phyloP scores from a whole-genome alignment of 2,797 vertebrate species.

The Danio jaintianensis region DNA sequence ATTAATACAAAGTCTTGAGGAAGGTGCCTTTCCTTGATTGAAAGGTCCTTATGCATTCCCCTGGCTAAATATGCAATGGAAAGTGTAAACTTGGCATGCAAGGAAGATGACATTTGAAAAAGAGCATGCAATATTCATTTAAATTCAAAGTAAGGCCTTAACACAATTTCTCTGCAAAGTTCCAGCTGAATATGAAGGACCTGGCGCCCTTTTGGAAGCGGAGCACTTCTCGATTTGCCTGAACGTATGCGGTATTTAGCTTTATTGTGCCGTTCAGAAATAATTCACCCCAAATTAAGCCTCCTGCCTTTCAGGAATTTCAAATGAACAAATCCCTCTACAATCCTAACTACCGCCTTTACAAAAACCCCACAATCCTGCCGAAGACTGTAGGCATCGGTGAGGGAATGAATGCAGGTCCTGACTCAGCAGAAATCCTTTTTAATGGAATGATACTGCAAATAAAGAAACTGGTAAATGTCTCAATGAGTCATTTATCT shows the following conservation, averaged over 20 bases:
- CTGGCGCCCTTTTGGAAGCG: constrained; percentile 60
- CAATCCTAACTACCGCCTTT: background rate
- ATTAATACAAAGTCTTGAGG: constrained; percentile 78
- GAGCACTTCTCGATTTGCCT: constrained; percentile 42
- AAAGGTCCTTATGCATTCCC: constrained; percentile 74
- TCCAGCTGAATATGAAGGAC: constrained; percentile 65
- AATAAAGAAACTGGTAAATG: too few relatives aligned
- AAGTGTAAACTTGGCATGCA: constrained; percentile 76
- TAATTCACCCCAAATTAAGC: constrained; percentile 33
- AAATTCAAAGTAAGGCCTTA: constrained; percentile 70
- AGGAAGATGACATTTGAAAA: constrained; percentile 77
- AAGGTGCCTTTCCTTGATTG: constrained; percentile 77
- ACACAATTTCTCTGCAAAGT: constrained; percentile 64
- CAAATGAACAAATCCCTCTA: constrained; percentile 23
- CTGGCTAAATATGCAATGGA: constrained; percentile 75
- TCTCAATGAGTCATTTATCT: too few relatives aligned
- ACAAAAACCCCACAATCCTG: constrained; percentile 25
- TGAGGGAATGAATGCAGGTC: constrained; percentile 35
- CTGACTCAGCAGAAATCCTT: constrained; percentile 11
- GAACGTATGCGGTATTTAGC: constrained; percentile 17
- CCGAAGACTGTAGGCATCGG: constrained; percentile 14
- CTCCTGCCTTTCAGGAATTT: constrained; percentile 24
- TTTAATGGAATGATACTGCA: too few relatives aligned
- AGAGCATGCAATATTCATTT: constrained; percentile 75
- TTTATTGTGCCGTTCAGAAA: constrained; percentile 24